phyloP scores from a whole-genome alignment of 1,140 invertebrate species.

The Aphis craccivora region DNA sequence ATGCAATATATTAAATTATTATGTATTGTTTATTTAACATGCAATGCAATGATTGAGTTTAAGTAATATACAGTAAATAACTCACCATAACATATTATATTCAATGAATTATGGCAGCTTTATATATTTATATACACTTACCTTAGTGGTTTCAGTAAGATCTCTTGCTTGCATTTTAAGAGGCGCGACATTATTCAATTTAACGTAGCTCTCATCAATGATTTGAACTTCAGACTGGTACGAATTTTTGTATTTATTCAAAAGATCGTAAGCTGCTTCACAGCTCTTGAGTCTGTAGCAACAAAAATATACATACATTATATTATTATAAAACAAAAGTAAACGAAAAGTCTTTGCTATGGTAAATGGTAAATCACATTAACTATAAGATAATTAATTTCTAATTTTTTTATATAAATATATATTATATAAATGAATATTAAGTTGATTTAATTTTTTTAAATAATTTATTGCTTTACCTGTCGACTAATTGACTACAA shows the following conservation, averaged over 20 bases:
- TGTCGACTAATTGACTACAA: conserved; percentile 88
- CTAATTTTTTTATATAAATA: not conserved
- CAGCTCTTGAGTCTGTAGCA: conserved; percentile 78
- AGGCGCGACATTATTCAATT: conserved; percentile 75
- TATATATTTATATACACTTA: conserved; percentile 64
- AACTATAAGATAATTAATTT: not conserved
- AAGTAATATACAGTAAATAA: conserved; percentile 35
- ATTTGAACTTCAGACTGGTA: conserved; percentile 87
- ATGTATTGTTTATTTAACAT: conserved; percentile 37
- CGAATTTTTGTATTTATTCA: conserved; percentile 86
- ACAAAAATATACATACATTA: not conserved
- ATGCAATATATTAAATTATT: conserved; percentile 45
- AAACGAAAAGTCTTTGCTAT: not conserved
- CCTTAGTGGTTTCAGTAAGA: conserved; percentile 80
- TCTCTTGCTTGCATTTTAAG: conserved; percentile 76
- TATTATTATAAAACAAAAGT: not conserved
- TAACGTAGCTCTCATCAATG: conserved; percentile 80
- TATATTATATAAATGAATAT: not conserved
- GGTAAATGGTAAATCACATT: not conserved
- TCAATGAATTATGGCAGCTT: conserved; percentile 1
- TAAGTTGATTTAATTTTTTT: not conserved
- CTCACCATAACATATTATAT: not conserved
- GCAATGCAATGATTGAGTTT: not conserved
- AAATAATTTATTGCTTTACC: conserved; percentile 67
- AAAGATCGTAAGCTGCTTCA: conserved; percentile 83